Conservation (phyloP, 2,888 invertebrate species). For the Leucoma salicis region DNA sequence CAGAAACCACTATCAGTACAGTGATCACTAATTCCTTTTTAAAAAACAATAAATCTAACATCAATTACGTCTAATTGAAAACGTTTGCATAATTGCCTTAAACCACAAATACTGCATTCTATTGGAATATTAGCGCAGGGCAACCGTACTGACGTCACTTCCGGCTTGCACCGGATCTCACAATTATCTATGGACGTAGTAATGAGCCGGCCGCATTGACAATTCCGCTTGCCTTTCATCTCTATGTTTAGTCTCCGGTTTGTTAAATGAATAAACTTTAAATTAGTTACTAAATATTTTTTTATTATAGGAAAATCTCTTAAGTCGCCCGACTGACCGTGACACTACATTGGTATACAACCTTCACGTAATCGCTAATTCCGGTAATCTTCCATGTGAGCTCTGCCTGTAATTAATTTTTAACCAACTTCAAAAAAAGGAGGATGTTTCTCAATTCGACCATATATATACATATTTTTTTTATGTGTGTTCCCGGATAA, state of each 20-base stretch:
- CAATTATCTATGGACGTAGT: constrained; percentile 2
- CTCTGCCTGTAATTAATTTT: too few relatives aligned
- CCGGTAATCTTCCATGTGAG: too few relatives aligned
- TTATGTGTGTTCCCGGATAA: too few relatives aligned
- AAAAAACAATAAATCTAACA: background rate
- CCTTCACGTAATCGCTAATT: too few relatives aligned
- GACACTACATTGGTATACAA: too few relatives aligned
- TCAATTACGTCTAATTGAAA: too few relatives aligned
- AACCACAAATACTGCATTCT: constrained; percentile 4
- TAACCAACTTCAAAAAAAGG: too few relatives aligned
- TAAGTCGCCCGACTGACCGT: too few relatives aligned
- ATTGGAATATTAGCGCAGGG: constrained; percentile 1
- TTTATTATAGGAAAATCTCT: too few relatives aligned
- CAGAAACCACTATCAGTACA: too few relatives aligned
- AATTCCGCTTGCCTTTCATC: background rate
- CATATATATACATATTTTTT: too few relatives aligned
- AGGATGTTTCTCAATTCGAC: too few relatives aligned
- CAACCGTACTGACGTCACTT: background rate
- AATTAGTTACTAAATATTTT: background rate
- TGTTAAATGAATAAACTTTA: background rate
- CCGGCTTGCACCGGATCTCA: constrained; percentile 5
- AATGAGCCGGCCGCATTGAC: constrained; percentile 1
- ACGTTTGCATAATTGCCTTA: background rate
- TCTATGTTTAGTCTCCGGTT: background rate
- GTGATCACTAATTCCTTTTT: background rate